Base-by-base conservation (phyloP, 2,113 vertebrate genomes). In the Dunckerocampus dactyliophorus region DNA sequence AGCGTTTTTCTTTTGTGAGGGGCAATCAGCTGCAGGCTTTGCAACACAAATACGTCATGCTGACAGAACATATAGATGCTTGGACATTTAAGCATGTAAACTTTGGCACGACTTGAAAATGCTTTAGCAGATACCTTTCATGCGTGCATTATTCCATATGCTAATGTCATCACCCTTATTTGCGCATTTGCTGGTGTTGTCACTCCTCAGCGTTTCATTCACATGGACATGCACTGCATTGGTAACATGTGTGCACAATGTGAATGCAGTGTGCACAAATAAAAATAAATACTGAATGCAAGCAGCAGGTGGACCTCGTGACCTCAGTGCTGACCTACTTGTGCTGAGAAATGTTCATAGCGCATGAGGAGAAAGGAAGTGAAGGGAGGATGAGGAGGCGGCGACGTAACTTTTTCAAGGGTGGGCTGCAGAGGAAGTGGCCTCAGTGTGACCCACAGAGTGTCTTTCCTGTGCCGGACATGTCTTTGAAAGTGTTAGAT, bases 361-460 rank as follows among this genome's bases (percentile, higher is more conserved):
- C 65, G 68, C 70, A 59, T 66, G 28, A 69, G 66, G 65, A 52
- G 52, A 66, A 49, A 70, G 75, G 76, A 82, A 76, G 72, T 59
- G 54, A 71, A 65, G 31, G 61, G 57, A 74, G 65, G 56, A 4
- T 46, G 53, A 48, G 63, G 61, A 47, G 53, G 65, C 65, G 65
- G 64, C 21, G 54, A 71, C 56, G 42, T 76, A 56, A 12, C 15
- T 59, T 75, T 77, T 19, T 34, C 58, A 72, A 52, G 65, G 65
- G 76, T 64, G 77, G 86, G 62, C 65, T 67, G 74, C 68, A 63
- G 67, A 84, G 87, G 85, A 88, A 87, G 74, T 83, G 84, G 69
- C 83, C 86, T 72, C 63, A n/a, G 47, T 56, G 17, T 84, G 82
- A 85, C 82, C 85, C 75, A 59, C 50, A 47, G 61, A 37, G 59